These are phyloP conservation scores for Crocodylus rhombifer DNA, from an alignment of 2,797 vertebrate genomes.

Conservation along the genomic window DNA sequence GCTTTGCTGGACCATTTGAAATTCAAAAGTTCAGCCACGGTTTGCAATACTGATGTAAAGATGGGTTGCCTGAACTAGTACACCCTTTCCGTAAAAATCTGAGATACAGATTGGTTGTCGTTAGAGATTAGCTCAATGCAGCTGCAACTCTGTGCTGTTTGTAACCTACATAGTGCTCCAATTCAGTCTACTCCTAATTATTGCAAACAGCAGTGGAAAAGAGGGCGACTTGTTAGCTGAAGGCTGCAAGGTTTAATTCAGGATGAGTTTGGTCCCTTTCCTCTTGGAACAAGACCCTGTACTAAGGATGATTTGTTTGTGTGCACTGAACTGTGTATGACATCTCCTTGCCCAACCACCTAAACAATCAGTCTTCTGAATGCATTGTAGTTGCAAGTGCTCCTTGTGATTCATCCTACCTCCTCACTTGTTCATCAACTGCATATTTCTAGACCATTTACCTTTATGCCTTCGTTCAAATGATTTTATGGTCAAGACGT, in stretches of 20 bases:
- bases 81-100: background rate
- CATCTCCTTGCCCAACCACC: background rate
- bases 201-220: background rate
- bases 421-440: background rate
- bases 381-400: rapidly evolving
- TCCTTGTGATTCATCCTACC: background rate
- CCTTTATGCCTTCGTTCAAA: background rate
- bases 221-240: background rate
- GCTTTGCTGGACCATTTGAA: background rate
- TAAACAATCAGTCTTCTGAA: background rate
- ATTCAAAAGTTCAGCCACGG: rapidly evolving
- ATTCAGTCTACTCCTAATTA: background rate
- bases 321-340: background rate
- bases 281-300: background rate
- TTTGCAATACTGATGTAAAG: background rate
- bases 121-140: background rate
- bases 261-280: background rate
- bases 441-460: background rate
- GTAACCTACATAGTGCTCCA: background rate
- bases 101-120: background rate
- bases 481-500: background rate
- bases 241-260: background rate
- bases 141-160: background rate
- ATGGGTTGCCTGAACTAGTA: background rate
- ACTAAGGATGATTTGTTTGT: background rate